Evolutionary conservation across 1,140 invertebrate genomes (phyloP).

Genomic region (Heliconius hewitsoni): DNA sequence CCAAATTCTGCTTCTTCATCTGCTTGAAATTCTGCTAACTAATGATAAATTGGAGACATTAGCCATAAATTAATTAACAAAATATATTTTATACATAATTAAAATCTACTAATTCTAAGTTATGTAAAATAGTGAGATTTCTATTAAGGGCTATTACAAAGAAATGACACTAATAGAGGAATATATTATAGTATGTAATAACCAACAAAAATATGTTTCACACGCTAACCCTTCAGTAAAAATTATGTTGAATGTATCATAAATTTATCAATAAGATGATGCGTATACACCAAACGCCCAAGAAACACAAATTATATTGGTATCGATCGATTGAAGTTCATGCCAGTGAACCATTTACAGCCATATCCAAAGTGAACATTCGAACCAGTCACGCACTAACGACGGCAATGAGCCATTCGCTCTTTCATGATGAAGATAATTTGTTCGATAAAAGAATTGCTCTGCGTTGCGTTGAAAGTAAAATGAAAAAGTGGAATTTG

Average conservation of each 20-base stretch:
- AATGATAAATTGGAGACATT: background rate
- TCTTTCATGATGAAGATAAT: conserved; percentile 21
- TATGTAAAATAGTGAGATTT: no score
- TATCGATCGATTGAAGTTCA: conserved; percentile 26
- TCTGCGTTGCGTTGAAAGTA: background rate
- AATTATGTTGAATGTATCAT: background rate
- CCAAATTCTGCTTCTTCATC: conserved; percentile 67
- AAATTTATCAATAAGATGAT: background rate
- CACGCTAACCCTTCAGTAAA: background rate
- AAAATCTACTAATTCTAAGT: no score
- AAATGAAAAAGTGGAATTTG: background rate
- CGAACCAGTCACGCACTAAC: conserved; percentile 28
- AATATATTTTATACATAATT: no score
- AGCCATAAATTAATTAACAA: background rate
- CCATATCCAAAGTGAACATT: conserved; percentile 16
- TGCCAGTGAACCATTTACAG: conserved; percentile 21
- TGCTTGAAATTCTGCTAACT: conserved; percentile 72
- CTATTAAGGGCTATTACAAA: no score
- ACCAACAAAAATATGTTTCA: no score
- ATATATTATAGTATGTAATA: no score
- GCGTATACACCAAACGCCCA: background rate
- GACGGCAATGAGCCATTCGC: conserved; percentile 18
- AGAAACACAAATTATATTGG: conserved; percentile 7
- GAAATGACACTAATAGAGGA: no score
- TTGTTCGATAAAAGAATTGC: conserved; percentile 1